phyloP scores from a whole-genome alignment of 2,797 vertebrate genomes.

The Hydrocynus forskahlii region DNA sequence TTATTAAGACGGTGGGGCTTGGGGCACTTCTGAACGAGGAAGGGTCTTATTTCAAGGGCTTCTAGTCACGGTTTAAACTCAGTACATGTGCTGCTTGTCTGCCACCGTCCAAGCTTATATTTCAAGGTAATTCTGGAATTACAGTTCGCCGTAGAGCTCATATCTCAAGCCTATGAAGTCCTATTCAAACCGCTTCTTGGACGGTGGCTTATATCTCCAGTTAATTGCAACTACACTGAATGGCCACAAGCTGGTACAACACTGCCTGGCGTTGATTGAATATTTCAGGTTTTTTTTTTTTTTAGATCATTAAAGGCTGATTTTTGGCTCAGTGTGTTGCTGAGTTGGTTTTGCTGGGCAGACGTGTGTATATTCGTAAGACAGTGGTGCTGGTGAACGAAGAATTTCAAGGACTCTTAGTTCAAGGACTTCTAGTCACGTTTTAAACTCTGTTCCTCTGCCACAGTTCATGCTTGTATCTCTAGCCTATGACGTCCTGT shows the following conservation, averaged over 20 bases:
- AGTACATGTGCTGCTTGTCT: constrained; percentile 9
- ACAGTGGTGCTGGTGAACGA: neutral
- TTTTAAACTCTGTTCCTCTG: constrained; percentile 21
- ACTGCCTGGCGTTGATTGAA: too few species aligned
- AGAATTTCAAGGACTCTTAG: neutral
- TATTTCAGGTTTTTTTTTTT: too few species aligned
- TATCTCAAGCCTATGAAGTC: constrained; percentile 98
- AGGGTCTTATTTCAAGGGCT: too few species aligned
- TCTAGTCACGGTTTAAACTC: too few species aligned
- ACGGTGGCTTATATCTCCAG: too few species aligned
- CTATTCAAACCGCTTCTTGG: constrained; percentile 81
- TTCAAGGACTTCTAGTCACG: too few species aligned
- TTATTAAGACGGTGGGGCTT: neutral
- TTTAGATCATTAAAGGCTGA: too few species aligned
- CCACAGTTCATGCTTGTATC: constrained; percentile 96
- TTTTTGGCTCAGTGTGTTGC: too few species aligned
- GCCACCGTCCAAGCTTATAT: constrained; percentile 82
- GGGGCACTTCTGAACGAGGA: neutral
- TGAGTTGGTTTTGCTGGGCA: neutral
- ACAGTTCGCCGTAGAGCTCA: constrained; percentile 75
- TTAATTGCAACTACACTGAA: too few species aligned
- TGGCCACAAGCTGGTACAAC: too few species aligned
- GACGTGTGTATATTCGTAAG: neutral
- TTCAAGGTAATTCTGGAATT: too few species aligned
- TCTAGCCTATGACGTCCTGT: constrained; percentile 97